A percentile compares a stretch with the other conserved stretches of the same genome.
Evolutionary conservation across 1,140 invertebrate species (phyloP).

Genomic region (Hesperophylax magnus): DNA sequence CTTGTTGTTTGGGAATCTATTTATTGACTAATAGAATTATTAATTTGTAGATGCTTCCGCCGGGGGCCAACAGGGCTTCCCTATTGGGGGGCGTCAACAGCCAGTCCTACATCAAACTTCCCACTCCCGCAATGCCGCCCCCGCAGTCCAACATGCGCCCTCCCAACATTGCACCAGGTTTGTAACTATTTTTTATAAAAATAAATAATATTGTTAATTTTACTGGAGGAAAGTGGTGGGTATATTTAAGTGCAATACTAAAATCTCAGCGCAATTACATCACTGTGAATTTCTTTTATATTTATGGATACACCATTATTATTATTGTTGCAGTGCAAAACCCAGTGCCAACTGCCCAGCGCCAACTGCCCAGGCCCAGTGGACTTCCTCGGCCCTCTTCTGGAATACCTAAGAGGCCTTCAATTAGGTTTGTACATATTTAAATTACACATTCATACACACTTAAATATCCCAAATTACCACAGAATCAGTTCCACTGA

Average conservation of each 20-base stretch:
- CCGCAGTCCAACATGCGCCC: constrained; percentile 13
- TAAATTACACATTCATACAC: no score
- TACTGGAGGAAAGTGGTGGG: no score
- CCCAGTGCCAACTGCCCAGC: constrained; percentile 10
- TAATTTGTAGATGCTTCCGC: constrained; percentile 22
- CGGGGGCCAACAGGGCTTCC: constrained; percentile 19
- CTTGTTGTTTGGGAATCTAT: no score
- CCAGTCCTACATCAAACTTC: constrained; percentile 49
- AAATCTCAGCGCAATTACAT: no score
- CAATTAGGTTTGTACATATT: constrained; percentile 41
- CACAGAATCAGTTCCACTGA: no score
- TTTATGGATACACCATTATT: no score
- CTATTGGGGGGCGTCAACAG: constrained; percentile 13
- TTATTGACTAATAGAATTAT: no score
- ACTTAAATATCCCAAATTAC: no score
- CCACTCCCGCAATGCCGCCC: constrained; percentile 32
- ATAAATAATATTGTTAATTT: no score
- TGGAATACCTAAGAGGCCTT: constrained; percentile 50
- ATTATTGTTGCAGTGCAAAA: neutral
- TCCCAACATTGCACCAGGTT: constrained; percentile 15
- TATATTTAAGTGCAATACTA: no score
- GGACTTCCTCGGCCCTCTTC: constrained; percentile 53
- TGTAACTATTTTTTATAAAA: neutral
- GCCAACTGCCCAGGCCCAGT: constrained; percentile 51
- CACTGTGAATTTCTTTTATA: no score